A percentile compares a stretch with the other conserved stretches of the same genome.
Evolutionary conservation across 2,113 vertebrate species (phyloP).

Genomic region (Sceloporus undulatus): DNA sequence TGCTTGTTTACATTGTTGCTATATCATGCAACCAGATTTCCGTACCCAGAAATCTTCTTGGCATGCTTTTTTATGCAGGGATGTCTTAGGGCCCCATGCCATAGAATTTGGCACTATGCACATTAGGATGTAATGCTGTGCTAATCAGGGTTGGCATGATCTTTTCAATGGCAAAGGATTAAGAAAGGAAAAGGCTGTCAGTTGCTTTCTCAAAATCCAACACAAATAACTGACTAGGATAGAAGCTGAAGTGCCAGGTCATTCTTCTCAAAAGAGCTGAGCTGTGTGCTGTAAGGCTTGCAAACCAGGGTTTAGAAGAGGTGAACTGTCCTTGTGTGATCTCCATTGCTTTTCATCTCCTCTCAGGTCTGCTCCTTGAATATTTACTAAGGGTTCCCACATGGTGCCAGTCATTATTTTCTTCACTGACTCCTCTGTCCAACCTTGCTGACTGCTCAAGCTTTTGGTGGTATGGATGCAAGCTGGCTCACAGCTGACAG

Average conservation of each 20-base stretch:
- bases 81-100: neutral
- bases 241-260: neutral
- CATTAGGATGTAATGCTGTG: neutral
- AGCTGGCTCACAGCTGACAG: too few species aligned
- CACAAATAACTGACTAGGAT: neutral
- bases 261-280: neutral
- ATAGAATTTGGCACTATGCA: neutral
- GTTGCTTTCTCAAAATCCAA: neutral
- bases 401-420: too few species aligned
- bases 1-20: neutral
- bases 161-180: neutral
- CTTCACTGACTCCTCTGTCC: too few species aligned
- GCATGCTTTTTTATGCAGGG: neutral
- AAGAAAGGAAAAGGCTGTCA: neutral
- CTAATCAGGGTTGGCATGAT: constrained; percentile 7
- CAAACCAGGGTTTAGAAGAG: neutral
- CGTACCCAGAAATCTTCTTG: rapidly evolving
- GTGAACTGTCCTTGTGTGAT: neutral
- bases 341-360: neutral
- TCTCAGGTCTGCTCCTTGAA: too few species aligned
- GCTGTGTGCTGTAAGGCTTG: neutral
- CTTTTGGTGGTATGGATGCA: too few species aligned
- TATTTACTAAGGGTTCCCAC: too few species aligned
- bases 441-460: too few species aligned
- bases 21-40: neutral